These are phyloP conservation scores for Scaptodrosophila lebanonensis DNA, from an alignment of 1,140 invertebrate genomes.

Conservation along the genomic window DNA sequence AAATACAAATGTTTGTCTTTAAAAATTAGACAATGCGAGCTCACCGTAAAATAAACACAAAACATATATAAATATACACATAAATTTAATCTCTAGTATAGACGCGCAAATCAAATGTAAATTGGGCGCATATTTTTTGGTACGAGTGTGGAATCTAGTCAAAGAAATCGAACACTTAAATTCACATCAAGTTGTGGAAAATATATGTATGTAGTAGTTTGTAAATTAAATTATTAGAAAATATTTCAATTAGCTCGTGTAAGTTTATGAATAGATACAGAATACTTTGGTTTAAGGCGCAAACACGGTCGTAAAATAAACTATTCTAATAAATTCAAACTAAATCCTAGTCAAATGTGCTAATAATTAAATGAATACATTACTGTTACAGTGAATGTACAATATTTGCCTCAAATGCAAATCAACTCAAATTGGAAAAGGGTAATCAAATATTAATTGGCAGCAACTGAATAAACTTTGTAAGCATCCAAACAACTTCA, in stretches of 20 bases:
- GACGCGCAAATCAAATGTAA: too few species aligned
- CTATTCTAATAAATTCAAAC: too few species aligned
- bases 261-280: too few species aligned
- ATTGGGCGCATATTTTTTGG: slow-evolving; percentile 30
- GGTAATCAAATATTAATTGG: neutral
- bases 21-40: too few species aligned
- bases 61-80: slow-evolving; percentile 10
- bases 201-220: slow-evolving; percentile 28
- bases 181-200: slow-evolving; percentile 18
- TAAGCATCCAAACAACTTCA: neutral
- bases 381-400: slow-evolving; percentile 1
- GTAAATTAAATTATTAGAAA: slow-evolving; percentile 17
- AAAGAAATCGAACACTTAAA: slow-evolving; percentile 34
- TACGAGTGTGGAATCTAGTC: slow-evolving; percentile 71
- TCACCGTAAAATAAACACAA: slow-evolving; percentile 19
- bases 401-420: slow-evolving; percentile 1
- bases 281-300: too few species aligned
- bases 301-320: too few species aligned
- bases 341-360: neutral
- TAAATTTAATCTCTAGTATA: too few species aligned
- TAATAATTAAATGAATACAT: neutral
- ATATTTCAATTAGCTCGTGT: too few species aligned
- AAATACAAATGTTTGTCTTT: too few species aligned
- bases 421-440: slow-evolving; percentile 10
- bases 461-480: too few species aligned